Evolutionary conservation across 2,888 invertebrate genomes (phyloP), one percentile per base, ranked within the genome.

Genomic region (Caprella mutica): DNA sequence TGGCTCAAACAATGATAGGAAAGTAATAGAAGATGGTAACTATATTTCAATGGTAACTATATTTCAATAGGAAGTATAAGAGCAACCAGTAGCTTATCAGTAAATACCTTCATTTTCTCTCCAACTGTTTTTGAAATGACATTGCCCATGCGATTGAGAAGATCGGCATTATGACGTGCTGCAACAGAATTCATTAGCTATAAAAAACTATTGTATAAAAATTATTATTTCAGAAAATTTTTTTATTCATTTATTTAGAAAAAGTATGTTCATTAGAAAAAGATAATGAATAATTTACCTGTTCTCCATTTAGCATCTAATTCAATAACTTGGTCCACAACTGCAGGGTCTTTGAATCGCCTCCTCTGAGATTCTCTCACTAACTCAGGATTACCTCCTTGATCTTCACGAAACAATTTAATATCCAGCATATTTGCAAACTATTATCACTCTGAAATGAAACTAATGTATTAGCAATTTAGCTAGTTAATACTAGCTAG

Each of bases 41-140:
- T n/a, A n/a, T n/a, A n/a, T n/a, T n/a, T n/a, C n/a, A n/a, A n/a
- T n/a, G n/a, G n/a, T n/a, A n/a, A n/a, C n/a, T n/a, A n/a, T n/a
- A n/a, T n/a, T n/a, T n/a, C n/a, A n/a, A n/a, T n/a, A n/a, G n/a
- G n/a, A n/a, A n/a, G n/a, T n/a, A n/a, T n/a, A n/a, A n/a, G n/a
- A n/a, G n/a, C n/a, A n/a, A n/a, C n/a, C n/a, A n/a, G n/a, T n/a
- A n/a, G n/a, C n/a, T n/a, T n/a, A n/a, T n/a, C n/a, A n/a, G n/a
- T n/a, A n/a, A n/a, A n/a, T 68, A 77, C 77, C 77, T 98, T 98
- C 89, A 97, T 97, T 75, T 92, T 93, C 66, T 91, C 88, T 8
- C 97, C 97, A 67, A 98, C 90, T 67, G 84, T 87, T 76, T 96
- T 97, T 75, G 94, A 96, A 73, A 93, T 92, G 1, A 89, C 77